A percentile compares a stretch with the other conserved stretches of the same genome.
These are phyloP conservation scores for Pyrrhia umbra DNA, from an alignment of 2,888 invertebrate species.

Conservation along the genomic window DNA sequence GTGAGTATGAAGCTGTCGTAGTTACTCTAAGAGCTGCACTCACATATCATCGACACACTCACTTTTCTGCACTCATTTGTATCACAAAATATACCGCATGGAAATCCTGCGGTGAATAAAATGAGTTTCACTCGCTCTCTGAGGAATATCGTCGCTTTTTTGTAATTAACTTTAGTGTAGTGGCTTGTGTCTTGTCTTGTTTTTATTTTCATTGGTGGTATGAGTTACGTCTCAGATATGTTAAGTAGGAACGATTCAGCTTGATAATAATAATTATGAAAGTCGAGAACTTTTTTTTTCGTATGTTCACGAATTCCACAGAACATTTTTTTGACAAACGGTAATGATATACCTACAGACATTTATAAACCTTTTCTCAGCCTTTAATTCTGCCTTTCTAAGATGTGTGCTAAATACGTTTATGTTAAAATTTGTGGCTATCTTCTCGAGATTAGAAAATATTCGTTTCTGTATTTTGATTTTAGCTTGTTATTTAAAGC, in stretches of 20 bases:
- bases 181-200: background rate
- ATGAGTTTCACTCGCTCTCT: background rate
- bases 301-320: too few species aligned
- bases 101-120: slow-evolving; percentile 12
- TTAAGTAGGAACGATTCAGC: background rate
- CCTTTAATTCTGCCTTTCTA: too few species aligned
- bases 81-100: slow-evolving; percentile 15
- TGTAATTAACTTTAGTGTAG: slow-evolving; percentile 6
- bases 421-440: too few species aligned
- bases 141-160: background rate
- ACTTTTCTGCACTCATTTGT: slow-evolving; percentile 35
- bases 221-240: background rate
- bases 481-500: too few species aligned
- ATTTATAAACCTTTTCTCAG: too few species aligned
- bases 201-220: background rate
- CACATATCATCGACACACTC: slow-evolving; percentile 21
- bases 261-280: background rate
- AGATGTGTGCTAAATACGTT: too few species aligned
- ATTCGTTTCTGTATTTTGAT: too few species aligned
- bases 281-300: too few species aligned
- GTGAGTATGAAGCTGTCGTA: slow-evolving; percentile 3
- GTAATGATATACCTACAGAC: too few species aligned
- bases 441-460: too few species aligned
- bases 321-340: too few species aligned
- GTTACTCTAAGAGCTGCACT: slow-evolving; percentile 12